A percentile compares a stretch with the other conserved stretches of the same genome.
Evolutionary conservation across 2,888 invertebrate species (phyloP).

Genomic region (Aspidiotus rigidus): DNA sequence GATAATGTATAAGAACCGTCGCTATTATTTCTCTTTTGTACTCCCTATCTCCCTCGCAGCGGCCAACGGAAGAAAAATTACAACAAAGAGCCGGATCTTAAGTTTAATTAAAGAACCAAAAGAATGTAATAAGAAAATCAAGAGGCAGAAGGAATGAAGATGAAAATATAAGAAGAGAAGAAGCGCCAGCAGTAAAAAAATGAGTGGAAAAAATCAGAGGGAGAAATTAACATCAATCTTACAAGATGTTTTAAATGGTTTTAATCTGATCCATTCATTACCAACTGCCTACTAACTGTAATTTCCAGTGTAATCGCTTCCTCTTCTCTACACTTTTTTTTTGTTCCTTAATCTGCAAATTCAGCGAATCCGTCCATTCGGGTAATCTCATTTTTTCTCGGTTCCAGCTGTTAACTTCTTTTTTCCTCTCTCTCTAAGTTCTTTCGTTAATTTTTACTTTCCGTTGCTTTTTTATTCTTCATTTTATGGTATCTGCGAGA

Average conservation of each 20-base stretch:
- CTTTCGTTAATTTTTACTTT: slow-evolving; percentile 26
- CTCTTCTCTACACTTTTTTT: slow-evolving; percentile 13
- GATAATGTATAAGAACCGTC: not conserved
- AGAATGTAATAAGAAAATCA: slow-evolving; percentile 24
- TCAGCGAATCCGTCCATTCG: slow-evolving; percentile 26
- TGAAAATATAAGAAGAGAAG: slow-evolving; percentile 5
- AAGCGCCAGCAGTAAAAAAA: slow-evolving; percentile 6
- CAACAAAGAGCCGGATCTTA: not conserved
- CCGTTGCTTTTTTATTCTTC: slow-evolving; percentile 2
- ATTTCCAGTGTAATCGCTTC: slow-evolving; percentile 32
- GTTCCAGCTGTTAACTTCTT: slow-evolving; percentile 29
- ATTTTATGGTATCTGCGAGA: slow-evolving; percentile 9
- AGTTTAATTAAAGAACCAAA: slow-evolving; percentile 31
- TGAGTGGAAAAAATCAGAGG: slow-evolving; percentile 13
- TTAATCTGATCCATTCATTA: slow-evolving; percentile 32
- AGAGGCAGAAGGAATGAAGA: not conserved
- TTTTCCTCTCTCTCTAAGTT: slow-evolving; percentile 17
- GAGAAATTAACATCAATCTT: slow-evolving; percentile 33
- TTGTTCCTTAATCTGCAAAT: slow-evolving; percentile 26
- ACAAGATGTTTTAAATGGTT: slow-evolving; percentile 33
- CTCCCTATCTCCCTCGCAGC: not conserved
- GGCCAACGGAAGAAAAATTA: not conserved
- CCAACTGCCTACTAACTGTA: slow-evolving; percentile 26
- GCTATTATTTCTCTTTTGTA: not conserved
- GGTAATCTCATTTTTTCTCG: slow-evolving; percentile 25